A percentile compares a stretch with the other conserved stretches of the same genome.
Conservation (phyloP, 2,797 vertebrate genomes). For the Craterocephalus amniculus region DNA sequence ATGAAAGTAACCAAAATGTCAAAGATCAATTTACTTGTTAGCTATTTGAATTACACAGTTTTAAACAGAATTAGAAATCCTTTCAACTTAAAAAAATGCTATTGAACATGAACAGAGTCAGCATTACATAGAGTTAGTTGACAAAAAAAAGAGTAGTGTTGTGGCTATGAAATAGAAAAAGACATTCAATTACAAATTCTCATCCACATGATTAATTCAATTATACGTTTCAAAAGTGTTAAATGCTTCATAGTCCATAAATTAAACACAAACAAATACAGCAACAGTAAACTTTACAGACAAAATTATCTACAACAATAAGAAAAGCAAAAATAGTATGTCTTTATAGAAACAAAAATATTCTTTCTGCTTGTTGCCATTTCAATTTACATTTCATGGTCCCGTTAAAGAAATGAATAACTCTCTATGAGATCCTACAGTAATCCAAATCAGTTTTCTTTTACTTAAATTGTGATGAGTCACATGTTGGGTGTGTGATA, state of each 20-base stretch:
- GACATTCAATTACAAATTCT: slow-evolving; percentile 20
- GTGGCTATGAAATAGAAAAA: slow-evolving; percentile 20
- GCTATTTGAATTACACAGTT: slow-evolving; percentile 39
- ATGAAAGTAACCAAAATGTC: not conserved
- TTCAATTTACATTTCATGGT: slow-evolving; percentile 41
- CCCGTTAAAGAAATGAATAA: slow-evolving; percentile 35
- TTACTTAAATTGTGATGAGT: not conserved
- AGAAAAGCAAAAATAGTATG: not conserved
- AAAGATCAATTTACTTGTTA: slow-evolving; percentile 42
- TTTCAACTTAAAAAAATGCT: slow-evolving; percentile 39
- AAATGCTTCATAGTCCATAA: slow-evolving; percentile 43
- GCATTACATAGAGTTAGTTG: not conserved
- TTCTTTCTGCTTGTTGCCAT: slow-evolving; percentile 1
- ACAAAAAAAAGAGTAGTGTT: slow-evolving; percentile 1
- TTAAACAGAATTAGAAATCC: slow-evolving; percentile 34
- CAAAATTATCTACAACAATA: slow-evolving; percentile 14
- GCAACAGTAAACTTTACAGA: slow-evolving; percentile 18
- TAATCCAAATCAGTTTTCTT: not conserved
- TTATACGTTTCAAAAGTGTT: slow-evolving; percentile 28
- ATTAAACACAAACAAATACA: slow-evolving; percentile 42
- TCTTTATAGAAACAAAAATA: slow-evolving; percentile 1
- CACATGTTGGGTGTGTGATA: not conserved
- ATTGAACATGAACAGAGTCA: slow-evolving; percentile 24
- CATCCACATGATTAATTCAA: slow-evolving; percentile 13
- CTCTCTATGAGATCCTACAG: not conserved